Conservation (phyloP, 2,797 vertebrate genomes). For the Epinephelus coioides region DNA sequence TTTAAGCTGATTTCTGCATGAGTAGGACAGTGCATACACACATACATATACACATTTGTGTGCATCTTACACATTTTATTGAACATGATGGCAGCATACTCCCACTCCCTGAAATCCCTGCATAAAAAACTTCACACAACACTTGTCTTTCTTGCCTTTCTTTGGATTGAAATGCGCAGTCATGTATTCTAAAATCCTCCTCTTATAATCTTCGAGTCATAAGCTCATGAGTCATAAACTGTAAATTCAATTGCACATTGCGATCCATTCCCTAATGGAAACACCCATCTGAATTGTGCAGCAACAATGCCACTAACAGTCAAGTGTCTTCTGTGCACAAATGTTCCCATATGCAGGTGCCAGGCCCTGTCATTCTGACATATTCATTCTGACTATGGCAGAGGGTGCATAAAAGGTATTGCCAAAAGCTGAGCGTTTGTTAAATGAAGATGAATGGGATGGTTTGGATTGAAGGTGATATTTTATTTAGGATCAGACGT, state of each 20-base stretch:
- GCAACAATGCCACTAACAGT: slow-evolving; percentile 48
- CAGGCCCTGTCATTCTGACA: slow-evolving; percentile 71
- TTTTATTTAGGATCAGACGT: slow-evolving; percentile 88
- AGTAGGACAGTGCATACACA: slow-evolving; percentile 29
- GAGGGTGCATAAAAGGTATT: slow-evolving; percentile 75
- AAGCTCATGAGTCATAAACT: slow-evolving; percentile 49
- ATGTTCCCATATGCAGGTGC: slow-evolving; percentile 53
- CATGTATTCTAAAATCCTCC: slow-evolving; percentile 9
- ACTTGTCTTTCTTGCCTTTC: not conserved
- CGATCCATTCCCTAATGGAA: slow-evolving; percentile 18
- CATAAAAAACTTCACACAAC: not conserved
- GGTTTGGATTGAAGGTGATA: slow-evolving; percentile 86
- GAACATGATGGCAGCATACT: not conserved
- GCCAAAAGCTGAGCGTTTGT: slow-evolving; percentile 78
- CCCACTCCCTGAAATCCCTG: slow-evolving; percentile 3
- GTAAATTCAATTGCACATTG: slow-evolving; percentile 49
- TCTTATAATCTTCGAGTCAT: slow-evolving; percentile 20
- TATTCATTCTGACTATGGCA: slow-evolving; percentile 69
- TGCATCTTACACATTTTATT: slow-evolving; percentile 6
- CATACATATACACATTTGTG: not conserved
- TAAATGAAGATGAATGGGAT: slow-evolving; percentile 87
- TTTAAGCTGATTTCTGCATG: slow-evolving; percentile 42
- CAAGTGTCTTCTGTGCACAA: slow-evolving; percentile 45
- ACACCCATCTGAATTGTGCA: slow-evolving; percentile 24
- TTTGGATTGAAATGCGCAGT: slow-evolving; percentile 43